Base-by-base conservation (phyloP, 2,797 vertebrate genomes). In the Esox masquinongy region DNA sequence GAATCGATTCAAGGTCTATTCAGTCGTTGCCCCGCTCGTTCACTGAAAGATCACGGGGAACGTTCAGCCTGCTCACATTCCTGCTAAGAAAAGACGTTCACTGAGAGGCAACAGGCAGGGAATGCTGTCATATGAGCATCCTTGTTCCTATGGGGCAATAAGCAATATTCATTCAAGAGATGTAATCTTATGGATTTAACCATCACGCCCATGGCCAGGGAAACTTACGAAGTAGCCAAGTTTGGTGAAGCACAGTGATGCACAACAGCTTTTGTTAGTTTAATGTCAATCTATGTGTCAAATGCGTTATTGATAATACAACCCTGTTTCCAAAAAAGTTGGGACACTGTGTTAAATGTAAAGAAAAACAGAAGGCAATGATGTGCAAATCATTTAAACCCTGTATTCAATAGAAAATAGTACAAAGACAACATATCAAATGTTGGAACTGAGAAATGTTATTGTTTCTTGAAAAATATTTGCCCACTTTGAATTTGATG, bases 91-190 rank as follows among this genome's bases (percentile, higher is more conserved):
- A 17, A 67, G 16, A 36, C 64, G 3, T 67, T 67, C 31, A 7
- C 64, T 19, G 64, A 67, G 64, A 16, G 64, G 17, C 29, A 34
- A 17, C 31, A 16, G 17, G 15, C 64, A 19, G 56, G 14, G 22
- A 67, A 36, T 34, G 16, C 14, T 36, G 64, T 67, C 31, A 67
- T 67, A 36, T 67, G 64, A 67, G 26, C 61, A 63, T 63, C 61
- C 14, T 16, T 17, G 31, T 67, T 34, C 7, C 64, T 31, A 5
- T 34, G 64, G 29, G 64, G 64, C 29, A 19, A 17, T 31, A 15
- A 34, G 31, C 14, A 67, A 17, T n/a, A 34, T n/a, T 67, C 15
- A 34, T 34, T 15, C 29, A 66, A 67, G 16, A 67, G 64, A 34
- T 31, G 5, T 66, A 26, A 15, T 66, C 63, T 31, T 31, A 66